Base-by-base conservation (phyloP, 2,888 invertebrate species). In the Boloria euphrosyne region DNA sequence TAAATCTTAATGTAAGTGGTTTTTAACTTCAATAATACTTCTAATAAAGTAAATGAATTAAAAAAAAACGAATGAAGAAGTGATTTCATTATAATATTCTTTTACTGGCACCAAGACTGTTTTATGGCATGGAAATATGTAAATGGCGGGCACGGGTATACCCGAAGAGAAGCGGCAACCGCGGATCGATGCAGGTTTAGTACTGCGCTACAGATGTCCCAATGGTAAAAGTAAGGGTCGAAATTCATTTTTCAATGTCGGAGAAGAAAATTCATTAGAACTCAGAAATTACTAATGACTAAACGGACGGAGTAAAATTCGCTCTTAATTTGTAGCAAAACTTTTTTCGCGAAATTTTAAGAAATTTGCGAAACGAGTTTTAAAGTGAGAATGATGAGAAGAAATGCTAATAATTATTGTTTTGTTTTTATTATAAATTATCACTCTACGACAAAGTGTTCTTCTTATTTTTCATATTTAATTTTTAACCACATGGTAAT, bases 201-300 rank as follows among this genome's bases (percentile, higher is more conserved):
- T 78, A 75, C 75, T 71, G 70, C 75, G 76, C 75, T 81, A 81
- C 82, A 81, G 81, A 84, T 85, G 84, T 83, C 83, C 82, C 81
- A 81, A 73, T 77, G 80, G 80, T 76, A 80, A 78, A 81, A 86
- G 82, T 84, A 82, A 83, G 84, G 86, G 86, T 81, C 81, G 77
- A 82, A 89, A 90, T 87, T 89, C 89, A 92, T 92, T 91, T 90
- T 88, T 92, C 91, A 92, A 90, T 88, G 92, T 92, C 91, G 87
- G 81, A 84, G 85, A 88, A 87, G 87, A 88, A 92, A 92, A 91
- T 92, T 92, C 92, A 92, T 92, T 92, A 92, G 86, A 92, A 92
- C 87, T 92, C 89, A 85, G 89, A 89, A 90, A 91, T 91, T 92
- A 90, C 91, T 90, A 89, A 92, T 91, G 89, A 89, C 88, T 87